Conservation (phyloP, 2,888 invertebrate genomes). For the Chorisops tibialis region DNA sequence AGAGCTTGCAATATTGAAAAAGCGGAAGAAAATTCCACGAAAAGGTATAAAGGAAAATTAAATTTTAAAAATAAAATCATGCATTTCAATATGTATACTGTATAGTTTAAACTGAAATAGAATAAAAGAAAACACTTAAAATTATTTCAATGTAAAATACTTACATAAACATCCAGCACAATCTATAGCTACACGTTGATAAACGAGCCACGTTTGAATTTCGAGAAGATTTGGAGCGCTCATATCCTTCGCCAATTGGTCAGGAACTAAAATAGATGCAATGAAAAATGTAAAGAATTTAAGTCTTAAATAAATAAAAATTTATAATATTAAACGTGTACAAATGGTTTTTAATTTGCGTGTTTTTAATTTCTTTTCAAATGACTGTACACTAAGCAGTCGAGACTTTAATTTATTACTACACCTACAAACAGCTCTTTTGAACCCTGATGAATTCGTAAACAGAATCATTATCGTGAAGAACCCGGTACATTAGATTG, state of each 20-base stretch:
- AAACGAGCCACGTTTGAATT: constrained; percentile 36
- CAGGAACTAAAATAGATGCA: background rate
- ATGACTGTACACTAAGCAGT: background rate
- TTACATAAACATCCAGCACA: constrained; percentile 37
- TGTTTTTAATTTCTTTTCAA: background rate
- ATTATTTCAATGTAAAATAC: constrained; percentile 6
- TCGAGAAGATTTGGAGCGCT: constrained; percentile 34
- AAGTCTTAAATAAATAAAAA: no score
- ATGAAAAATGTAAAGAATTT: background rate
- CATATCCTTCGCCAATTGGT: constrained; percentile 26
- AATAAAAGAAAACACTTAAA: background rate
- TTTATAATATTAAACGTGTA: background rate
- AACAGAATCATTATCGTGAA: no score
- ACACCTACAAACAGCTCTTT: no score
- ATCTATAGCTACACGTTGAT: constrained; percentile 36
- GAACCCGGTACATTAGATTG: no score
- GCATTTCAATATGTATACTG: no score
- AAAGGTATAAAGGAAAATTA: no score
- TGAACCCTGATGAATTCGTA: no score
- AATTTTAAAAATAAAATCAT: no score
- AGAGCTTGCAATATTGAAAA: no score
- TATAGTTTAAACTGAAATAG: no score
- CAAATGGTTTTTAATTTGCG: background rate
- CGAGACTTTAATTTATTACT: background rate
- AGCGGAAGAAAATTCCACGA: no score